phyloP scores from a whole-genome alignment of 2,797 vertebrate genomes.

The Agapornis canus region DNA sequence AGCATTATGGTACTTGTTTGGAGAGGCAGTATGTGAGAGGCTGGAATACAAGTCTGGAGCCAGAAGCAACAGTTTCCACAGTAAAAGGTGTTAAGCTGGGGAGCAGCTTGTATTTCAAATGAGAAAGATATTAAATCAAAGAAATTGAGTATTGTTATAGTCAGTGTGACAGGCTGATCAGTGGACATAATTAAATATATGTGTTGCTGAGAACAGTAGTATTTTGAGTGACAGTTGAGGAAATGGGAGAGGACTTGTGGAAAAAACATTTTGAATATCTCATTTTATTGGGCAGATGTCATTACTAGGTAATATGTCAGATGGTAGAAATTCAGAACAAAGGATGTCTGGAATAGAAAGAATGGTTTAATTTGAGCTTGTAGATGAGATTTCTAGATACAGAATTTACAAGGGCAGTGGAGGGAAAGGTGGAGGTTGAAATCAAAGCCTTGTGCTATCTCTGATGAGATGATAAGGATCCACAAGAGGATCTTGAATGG shows the following conservation, averaged over 20 bases:
- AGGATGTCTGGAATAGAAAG: neutral
- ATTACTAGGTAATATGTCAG: neutral
- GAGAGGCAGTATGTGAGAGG: neutral
- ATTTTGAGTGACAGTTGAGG: neutral
- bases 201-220: neutral
- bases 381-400: neutral
- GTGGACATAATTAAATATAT: neutral
- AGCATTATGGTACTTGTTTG: neutral
- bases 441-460: neutral
- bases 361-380: neutral
- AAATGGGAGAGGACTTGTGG: neutral
- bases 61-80: neutral
- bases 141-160: neutral
- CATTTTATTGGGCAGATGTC: neutral
- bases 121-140: neutral
- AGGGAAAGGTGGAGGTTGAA: neutral
- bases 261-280: neutral
- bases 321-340: neutral
- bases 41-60: neutral
- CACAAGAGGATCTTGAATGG: neutral
- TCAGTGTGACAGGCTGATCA: neutral
- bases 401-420: rapidly evolving
- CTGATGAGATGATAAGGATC: neutral
- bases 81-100: neutral
- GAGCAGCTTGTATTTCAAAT: neutral